Base-by-base conservation (phyloP, 2,888 invertebrate genomes). In the Oligia latruncula region DNA sequence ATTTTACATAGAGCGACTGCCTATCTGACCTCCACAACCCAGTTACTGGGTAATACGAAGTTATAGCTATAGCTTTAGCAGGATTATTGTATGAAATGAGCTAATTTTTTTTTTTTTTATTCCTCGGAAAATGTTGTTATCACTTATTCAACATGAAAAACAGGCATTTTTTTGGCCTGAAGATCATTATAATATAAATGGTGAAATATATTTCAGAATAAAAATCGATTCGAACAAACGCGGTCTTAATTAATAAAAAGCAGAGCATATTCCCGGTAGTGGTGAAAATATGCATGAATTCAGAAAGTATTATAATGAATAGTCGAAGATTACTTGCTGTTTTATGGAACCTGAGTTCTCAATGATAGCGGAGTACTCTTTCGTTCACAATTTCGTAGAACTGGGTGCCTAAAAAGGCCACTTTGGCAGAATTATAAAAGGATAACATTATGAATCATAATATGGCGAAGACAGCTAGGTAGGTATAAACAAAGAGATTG, bases 251-350 rank as follows among this genome's bases (percentile, higher is more conserved):
- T 84, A 84, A 82, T 82, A 78, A 82, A 29, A 87, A 81, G 70
- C 65, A 70, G 66, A 82, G 72, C 75, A 74, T 66, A 76, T 74
- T 82, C 80, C 43, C 66, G 29, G 52, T 71, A 86, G 81, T 87
- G 80, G 80, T 84, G 78, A 83, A 90, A 88, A 87, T 88, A 88
- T 88, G 90, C 89, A 89, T 90, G 90, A 91, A 90, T 91, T 89
- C 87, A 83, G 78, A 86, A 88, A 87, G 87, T 89, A 86, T 89
- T 88, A 88, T 91, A 89, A 90, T 89, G 88, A 91, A 91, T 92
- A 87, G 89, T 85, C 88, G 88, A 88, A 89, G 88, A 89, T 89
- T 90, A 90, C 85, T 89, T 86, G 78, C 82, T 76, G 64, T 77
- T 80, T 80, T 78, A 74, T 65, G 49, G 29, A 78, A 58, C 11